Conservation (phyloP, 2,797 vertebrate species). For the Discoglossus pictus region DNA sequence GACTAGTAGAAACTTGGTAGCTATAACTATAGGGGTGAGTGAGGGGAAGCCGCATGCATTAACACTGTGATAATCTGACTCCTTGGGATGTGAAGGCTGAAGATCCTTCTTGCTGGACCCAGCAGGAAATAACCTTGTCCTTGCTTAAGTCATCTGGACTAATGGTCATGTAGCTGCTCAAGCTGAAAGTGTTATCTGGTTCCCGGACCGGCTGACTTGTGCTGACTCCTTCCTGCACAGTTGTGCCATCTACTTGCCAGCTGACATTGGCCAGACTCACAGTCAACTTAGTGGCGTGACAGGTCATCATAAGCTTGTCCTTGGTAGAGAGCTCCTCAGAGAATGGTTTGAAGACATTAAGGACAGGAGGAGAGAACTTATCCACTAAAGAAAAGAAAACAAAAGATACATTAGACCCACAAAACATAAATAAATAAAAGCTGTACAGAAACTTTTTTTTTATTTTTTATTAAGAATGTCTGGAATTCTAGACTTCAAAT, state of each 20-base stretch:
- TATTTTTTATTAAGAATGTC: too few species aligned
- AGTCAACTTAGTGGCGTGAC: constrained; percentile 58
- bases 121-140: constrained; percentile 5
- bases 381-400: not conserved
- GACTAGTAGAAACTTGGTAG: too few species aligned
- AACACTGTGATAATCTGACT: constrained; percentile 17
- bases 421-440: too few species aligned
- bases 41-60: not conserved
- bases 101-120: constrained; percentile 18
- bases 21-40: not conserved
- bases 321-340: constrained; percentile 54
- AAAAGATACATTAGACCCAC: not conserved
- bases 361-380: constrained; percentile 10
- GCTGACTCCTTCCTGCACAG: constrained; percentile 57
- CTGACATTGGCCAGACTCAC: constrained; percentile 57
- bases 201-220: constrained; percentile 58
- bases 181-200: constrained; percentile 59
- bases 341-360: constrained; percentile 8
- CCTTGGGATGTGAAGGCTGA: constrained; percentile 6
- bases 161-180: constrained; percentile 65
- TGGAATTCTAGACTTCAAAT: too few species aligned
- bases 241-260: constrained; percentile 60
- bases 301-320: constrained; percentile 57
- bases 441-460: too few species aligned
- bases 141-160: constrained; percentile 56